Base-by-base conservation (phyloP, 2,113 vertebrate genomes). In the Aplodontia rufa region DNA sequence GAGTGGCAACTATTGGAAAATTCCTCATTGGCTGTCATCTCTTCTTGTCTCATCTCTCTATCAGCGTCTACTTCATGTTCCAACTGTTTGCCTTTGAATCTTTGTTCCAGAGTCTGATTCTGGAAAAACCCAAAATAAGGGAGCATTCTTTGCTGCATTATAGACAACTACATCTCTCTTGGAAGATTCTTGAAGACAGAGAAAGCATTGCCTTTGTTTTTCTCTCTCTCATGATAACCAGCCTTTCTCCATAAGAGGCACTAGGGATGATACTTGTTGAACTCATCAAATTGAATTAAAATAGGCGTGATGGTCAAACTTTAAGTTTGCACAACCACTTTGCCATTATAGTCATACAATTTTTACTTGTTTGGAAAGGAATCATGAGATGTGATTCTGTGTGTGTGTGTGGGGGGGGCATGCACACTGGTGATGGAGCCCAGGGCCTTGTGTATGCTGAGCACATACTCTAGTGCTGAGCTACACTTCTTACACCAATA, bases 341-440 rank as follows among this genome's bases (percentile, higher is more conserved):
- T 74, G 40, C 1, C n/a, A 90, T 42, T 37, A 64, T 32, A 83
- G 40, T 1, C 26, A 79, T 37, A 78, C 5, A 53, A 2, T 82
- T 86, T 86, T 94, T 92, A 40, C 64, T 80, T 45, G 92, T 89
- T 85, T 45, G 68, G 51, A 51, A 72, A 66, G 47, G 22, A 93
- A 51, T 91, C 26, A 49, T 51, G 30, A 88, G 69, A 51, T 68
- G 30, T 53, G 30, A 51, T 80, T 86, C 53, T 69, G n/a, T 14
- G 8, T 53, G 28, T 82, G 28, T 37, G 28, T 40, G 45, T 49
- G 30, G 28, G 8, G 53, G 55, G 51, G 22, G 22, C n/a, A n/a
- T n/a, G n/a, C n/a, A 58, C 6, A 8, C 35, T 71, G 62, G 14
- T 5, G 40, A 17, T 47, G 69, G 55, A 62, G 51, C 19, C 1